phyloP scores from a whole-genome alignment of 2,797 vertebrate species.

The Leuciscus waleckii region DNA sequence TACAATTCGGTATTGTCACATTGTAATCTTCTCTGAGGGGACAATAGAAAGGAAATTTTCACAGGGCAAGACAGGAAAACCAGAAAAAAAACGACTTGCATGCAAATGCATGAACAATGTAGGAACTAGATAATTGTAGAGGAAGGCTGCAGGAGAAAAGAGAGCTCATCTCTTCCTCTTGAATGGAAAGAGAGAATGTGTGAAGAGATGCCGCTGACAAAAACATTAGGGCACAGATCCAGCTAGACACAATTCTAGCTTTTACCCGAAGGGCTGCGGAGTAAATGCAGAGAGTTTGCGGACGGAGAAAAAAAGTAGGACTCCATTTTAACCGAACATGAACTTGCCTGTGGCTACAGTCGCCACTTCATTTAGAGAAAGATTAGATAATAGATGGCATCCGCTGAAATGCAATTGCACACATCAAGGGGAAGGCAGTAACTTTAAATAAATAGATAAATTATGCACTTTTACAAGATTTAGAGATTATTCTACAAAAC shows the following conservation, averaged over 20 bases:
- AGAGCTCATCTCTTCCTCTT: conserved; percentile 36
- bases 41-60: conserved; percentile 54
- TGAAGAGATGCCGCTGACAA: conserved; percentile 37
- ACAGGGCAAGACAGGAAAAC: conserved; percentile 39
- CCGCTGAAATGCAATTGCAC: conserved; percentile 73
- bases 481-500: conserved; percentile 48
- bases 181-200: conserved; percentile 39
- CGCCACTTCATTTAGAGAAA: conserved; percentile 64
- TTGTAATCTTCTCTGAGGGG: conserved; percentile 56
- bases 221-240: conserved; percentile 59
- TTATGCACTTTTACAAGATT: conserved; percentile 47
- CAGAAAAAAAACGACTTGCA: conserved; percentile 46
- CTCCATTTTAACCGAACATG: conserved; percentile 60
- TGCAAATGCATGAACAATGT: conserved; percentile 49
- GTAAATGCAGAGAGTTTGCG: conserved; percentile 45
- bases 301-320: conserved; percentile 37
- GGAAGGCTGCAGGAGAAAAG: conserved; percentile 50
- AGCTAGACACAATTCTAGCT: conserved; percentile 52
- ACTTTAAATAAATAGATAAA: conserved; percentile 55
- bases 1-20: conserved; percentile 63
- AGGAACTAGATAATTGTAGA: conserved; percentile 40
- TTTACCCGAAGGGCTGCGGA: conserved; percentile 52
- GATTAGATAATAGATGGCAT: conserved; percentile 71
- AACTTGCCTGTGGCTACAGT: conserved; percentile 67
- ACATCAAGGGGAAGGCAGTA: conserved; percentile 64